Conservation (phyloP, 2,797 vertebrate genomes). For the Phoebastria nigripes region DNA sequence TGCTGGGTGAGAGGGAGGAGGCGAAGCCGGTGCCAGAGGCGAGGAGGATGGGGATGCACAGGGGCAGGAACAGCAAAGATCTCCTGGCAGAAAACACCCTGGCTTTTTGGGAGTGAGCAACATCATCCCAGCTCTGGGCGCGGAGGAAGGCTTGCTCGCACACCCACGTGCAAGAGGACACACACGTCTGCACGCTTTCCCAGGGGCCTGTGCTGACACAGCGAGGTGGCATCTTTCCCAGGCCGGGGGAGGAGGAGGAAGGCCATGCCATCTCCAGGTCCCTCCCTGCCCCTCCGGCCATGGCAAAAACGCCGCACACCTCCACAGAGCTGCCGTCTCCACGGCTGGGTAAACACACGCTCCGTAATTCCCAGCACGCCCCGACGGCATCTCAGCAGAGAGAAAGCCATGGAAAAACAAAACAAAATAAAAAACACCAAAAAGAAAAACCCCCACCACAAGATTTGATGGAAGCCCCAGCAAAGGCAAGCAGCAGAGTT, state of each 20-base stretch:
- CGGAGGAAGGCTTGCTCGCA: not conserved
- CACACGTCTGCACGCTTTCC: not conserved
- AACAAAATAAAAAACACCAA: not conserved
- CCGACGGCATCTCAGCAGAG: rapidly evolving
- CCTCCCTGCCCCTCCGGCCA: slow-evolving; percentile 47
- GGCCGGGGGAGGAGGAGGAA: slow-evolving; percentile 1
- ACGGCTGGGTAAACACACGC: not conserved
- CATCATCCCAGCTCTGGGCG: not conserved
- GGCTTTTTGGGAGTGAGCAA: not conserved
- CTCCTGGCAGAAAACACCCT: rapidly evolving
- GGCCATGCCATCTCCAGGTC: not conserved
- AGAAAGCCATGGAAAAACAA: rapidly evolving
- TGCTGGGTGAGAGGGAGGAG: not conserved
- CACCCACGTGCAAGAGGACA: not conserved
- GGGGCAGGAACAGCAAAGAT: not conserved
- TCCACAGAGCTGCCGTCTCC: not conserved
- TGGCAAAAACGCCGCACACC: not conserved
- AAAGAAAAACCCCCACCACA: rapidly evolving
- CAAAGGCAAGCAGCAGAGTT: not conserved
- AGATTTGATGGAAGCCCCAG: rapidly evolving
- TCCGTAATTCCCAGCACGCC: not conserved
- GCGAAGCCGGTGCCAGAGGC: rapidly evolving
- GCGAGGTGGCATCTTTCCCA: slow-evolving; percentile 25
- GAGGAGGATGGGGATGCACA: not conserved
- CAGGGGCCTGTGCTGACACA: slow-evolving; percentile 32